These are phyloP conservation scores for Psilanteris sp. DNA, from an alignment of 1,140 invertebrate species.

Conservation along the genomic window DNA sequence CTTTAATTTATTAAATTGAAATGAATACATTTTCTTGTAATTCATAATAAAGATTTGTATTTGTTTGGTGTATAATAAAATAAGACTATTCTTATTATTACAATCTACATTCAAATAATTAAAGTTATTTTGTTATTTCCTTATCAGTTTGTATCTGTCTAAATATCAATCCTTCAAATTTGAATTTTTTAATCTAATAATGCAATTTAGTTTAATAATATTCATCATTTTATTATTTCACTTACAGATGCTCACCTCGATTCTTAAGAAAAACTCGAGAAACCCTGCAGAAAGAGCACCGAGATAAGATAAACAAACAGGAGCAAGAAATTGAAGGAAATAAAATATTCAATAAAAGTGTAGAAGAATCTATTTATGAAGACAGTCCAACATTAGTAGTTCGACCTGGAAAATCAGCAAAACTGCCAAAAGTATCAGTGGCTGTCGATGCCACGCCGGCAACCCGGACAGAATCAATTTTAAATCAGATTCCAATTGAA, in stretches of 20 bases:
- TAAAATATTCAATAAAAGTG: conserved; percentile 70
- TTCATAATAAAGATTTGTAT: too few species aligned
- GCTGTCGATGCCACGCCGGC: conserved; percentile 87
- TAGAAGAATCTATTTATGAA: conserved; percentile 74
- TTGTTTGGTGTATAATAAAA: too few species aligned
- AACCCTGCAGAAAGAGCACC: conserved; percentile 75
- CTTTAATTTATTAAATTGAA: too few species aligned
- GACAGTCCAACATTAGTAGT: conserved; percentile 78
- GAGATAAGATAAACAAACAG: conserved; percentile 79
- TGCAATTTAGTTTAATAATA: too few species aligned
- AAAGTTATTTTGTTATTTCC: too few species aligned
- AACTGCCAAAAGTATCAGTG: conserved; percentile 85
- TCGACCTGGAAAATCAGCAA: conserved; percentile 77
- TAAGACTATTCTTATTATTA: too few species aligned
- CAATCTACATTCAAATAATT: too few species aligned
- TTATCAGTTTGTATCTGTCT: too few species aligned
- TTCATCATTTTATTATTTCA: background rate
- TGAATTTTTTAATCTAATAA: too few species aligned
- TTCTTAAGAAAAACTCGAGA: conserved; percentile 80
- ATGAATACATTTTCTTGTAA: too few species aligned
- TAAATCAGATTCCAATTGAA: conserved; percentile 88
- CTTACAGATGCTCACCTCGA: conserved; percentile 83
- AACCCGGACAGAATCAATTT: conserved; percentile 84
- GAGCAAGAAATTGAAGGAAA: conserved; percentile 76
- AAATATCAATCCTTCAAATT: too few species aligned